Evolutionary conservation across 2,797 vertebrate genomes (phyloP).

Genomic region (Melanotaenia pygmaea): DNA sequence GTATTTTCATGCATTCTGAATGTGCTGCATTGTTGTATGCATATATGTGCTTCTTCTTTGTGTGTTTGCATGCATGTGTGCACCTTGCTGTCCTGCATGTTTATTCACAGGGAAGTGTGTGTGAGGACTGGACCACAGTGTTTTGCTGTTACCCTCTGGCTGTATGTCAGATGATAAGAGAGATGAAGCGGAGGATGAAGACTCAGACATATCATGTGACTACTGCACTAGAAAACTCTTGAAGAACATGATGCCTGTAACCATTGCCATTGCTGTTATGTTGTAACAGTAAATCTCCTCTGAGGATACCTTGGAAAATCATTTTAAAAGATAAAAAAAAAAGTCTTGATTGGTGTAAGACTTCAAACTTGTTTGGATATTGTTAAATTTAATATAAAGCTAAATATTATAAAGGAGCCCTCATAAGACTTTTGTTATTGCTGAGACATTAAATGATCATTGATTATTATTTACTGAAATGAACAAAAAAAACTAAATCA

Average conservation of each 20-base stretch:
- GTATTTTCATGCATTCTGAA: neutral
- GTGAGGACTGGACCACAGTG: conserved; percentile 83
- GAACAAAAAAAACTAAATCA: no score
- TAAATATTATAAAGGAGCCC: neutral
- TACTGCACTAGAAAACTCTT: conserved; percentile 74
- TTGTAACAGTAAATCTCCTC: conserved; percentile 4
- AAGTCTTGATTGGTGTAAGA: neutral
- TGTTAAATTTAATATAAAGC: neutral
- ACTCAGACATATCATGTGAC: conserved; percentile 82
- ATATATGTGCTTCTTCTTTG: conserved; percentile 3
- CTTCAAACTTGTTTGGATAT: neutral
- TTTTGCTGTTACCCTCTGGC: conserved; percentile 87
- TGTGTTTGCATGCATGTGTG: conserved; percentile 13
- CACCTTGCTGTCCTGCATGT: conserved; percentile 15
- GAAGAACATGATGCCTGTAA: conserved; percentile 46
- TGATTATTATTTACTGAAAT: no score
- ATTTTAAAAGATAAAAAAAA: conserved; percentile 16
- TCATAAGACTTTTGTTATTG: neutral
- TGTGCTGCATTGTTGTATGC: conserved; percentile 10
- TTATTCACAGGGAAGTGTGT: conserved; percentile 78
- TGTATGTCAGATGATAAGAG: conserved; percentile 85
- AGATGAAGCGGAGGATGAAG: conserved; percentile 84
- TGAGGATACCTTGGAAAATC: conserved; percentile 17
- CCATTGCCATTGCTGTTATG: conserved; percentile 18
- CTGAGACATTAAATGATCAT: neutral